Conservation (phyloP, 2,113 vertebrate species). For the Hiodon tergisus region DNA sequence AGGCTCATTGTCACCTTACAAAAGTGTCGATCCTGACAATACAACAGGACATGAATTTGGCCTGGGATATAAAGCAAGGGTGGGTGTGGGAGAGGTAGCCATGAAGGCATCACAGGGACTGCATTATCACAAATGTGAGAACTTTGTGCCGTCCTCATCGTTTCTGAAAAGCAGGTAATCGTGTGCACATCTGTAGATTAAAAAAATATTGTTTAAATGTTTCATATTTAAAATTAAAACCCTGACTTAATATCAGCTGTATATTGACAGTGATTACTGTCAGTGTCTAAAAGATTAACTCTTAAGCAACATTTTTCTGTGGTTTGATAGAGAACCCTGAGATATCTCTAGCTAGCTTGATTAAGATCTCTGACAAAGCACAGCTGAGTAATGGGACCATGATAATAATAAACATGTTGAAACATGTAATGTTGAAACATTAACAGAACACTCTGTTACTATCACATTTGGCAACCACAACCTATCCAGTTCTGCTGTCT, state of each 20-base stretch:
- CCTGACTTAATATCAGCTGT: not conserved
- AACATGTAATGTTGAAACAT: constrained; percentile 18
- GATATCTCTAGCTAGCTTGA: not conserved
- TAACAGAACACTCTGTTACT: constrained; percentile 9
- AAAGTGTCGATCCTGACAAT: not conserved
- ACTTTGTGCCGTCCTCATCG: not conserved
- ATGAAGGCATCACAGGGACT: not conserved
- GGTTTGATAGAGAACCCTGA: not conserved
- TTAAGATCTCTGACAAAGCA: constrained; percentile 14
- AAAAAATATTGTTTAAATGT: too few relatives aligned
- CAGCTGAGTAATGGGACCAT: not conserved
- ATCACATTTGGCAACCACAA: not conserved
- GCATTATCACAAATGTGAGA: not conserved
- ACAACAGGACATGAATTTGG: not conserved
- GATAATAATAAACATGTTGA: not conserved
- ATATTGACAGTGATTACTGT: not conserved
- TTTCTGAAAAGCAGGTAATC: too few relatives aligned
- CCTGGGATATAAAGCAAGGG: not conserved
- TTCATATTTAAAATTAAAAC: not conserved
- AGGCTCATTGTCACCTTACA: not conserved
- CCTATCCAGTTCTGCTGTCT: not conserved
- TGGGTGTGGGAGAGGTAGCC: not conserved
- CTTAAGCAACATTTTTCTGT: not conserved
- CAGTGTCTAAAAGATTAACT: not conserved
- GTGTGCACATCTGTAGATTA: too few relatives aligned